Base-by-base conservation (phyloP, 2,797 vertebrate genomes). In the Oreonectes daqikongensis region DNA sequence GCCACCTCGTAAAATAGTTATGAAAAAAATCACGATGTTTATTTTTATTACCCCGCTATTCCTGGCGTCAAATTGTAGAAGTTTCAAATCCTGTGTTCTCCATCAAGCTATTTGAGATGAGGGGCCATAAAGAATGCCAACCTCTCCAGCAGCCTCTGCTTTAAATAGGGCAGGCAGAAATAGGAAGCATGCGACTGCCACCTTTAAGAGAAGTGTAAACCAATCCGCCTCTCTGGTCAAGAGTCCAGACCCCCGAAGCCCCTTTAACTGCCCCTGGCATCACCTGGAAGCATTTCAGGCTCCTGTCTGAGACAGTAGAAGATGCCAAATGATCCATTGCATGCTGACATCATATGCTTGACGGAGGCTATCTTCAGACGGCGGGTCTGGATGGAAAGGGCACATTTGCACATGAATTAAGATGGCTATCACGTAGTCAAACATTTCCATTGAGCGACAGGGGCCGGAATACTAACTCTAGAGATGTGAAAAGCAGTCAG, bases 121-220 rank as follows among this genome's bases (percentile, higher is more conserved):
- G 88, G 87, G 86, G 70, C 88, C 85, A 87, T 88, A 28, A 86
- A 87, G 85, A 84, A 85, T 86, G 77, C 22, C 80, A 77, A 24
- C 46, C 79, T 70, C 55, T 88, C 83, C 87, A 88, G 89, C 86
- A 63, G 72, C 55, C 40, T 35, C 69, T 69, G 65, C 85, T 84
- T 82, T 81, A 87, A 88, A 86, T 88, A 87, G 85, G 70, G 61
- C 63, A 40, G 18, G 79, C 84, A 71, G 73, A 86, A 87, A 87
- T 86, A 88, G 79, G 69, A 66, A 63, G 70, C 72, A 78, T 80
- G 80, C 76, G 64, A 76, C 75, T 82, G 67, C 66, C 63, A 70
- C 69, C 79, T 80, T 77, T 52, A 40, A 69, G 57, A 78, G 24
- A 53, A 60, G 66, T 69, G 84, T 83, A 85, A 87, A 72, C 76